Evolutionary conservation across 2,888 invertebrate genomes (phyloP).

Genomic region (Beris chalybata): DNA sequence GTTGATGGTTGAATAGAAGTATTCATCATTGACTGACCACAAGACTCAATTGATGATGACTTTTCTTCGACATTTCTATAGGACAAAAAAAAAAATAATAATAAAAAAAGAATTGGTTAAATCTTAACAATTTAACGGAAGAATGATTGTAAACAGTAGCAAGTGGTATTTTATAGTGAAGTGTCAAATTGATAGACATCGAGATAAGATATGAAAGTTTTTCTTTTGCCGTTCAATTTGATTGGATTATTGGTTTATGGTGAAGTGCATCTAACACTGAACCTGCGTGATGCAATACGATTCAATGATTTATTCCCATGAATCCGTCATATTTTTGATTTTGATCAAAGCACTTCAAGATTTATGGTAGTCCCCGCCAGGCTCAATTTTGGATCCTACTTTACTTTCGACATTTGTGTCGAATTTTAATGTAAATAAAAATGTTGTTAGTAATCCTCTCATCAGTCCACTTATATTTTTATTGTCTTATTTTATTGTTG

Average conservation of each 20-base stretch:
- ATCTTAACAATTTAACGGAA: constrained; percentile 19
- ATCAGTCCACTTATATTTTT: no score
- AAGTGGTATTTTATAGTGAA: constrained; percentile 27
- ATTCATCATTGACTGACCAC: constrained; percentile 39
- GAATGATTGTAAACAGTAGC: constrained; percentile 31
- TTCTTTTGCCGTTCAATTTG: constrained; percentile 11
- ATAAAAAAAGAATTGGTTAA: constrained; percentile 3
- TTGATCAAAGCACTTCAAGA: neutral
- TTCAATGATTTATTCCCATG: constrained; percentile 26
- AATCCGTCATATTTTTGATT: constrained; percentile 19
- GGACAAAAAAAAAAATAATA: constrained; percentile 4
- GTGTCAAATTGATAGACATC: constrained; percentile 32
- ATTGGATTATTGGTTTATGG: constrained; percentile 31
- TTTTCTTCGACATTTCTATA: constrained; percentile 36
- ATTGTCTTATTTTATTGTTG: no score
- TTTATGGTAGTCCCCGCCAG: no score
- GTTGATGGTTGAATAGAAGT: constrained; percentile 39
- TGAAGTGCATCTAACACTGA: constrained; percentile 13
- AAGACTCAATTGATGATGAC: constrained; percentile 36
- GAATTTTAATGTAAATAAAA: no score
- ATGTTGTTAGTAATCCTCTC: no score
- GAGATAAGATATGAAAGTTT: constrained; percentile 19
- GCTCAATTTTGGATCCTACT: no score
- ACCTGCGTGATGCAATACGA: constrained; percentile 26
- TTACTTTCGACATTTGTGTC: no score